These are phyloP conservation scores for Teleogryllus occipitalis DNA, from an alignment of 1,140 invertebrate species.

Conservation along the genomic window DNA sequence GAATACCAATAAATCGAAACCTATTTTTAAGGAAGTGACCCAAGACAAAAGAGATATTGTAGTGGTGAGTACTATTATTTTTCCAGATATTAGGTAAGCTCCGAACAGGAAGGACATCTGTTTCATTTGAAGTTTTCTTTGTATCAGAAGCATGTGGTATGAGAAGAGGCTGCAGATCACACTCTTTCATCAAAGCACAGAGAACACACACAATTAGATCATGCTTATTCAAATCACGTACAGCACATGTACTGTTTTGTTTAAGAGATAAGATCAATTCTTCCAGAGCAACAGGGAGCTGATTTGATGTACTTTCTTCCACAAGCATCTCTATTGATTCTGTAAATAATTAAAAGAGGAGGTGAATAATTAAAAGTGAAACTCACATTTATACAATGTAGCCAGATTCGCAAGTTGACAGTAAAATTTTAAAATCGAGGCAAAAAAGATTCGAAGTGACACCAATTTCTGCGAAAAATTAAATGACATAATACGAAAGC, in stretches of 20 bases:
- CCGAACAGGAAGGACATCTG: not conserved
- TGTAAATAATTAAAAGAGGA: not conserved
- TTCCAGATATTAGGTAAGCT: not conserved
- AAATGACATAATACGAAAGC: too few species aligned
- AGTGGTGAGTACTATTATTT: not conserved
- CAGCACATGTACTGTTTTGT: not conserved
- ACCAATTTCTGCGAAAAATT: too few species aligned
- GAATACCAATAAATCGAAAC: not conserved
- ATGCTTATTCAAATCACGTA: not conserved
- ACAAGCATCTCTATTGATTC: not conserved
- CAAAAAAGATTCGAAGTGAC: too few species aligned
- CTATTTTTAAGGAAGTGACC: not conserved
- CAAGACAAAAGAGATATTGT: not conserved
- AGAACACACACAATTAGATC: slow-evolving; percentile 4
- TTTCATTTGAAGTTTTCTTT: not conserved
- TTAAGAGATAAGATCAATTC: not conserved
- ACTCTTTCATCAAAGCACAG: slow-evolving; percentile 7
- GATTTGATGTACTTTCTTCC: not conserved
- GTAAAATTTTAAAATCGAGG: too few species aligned
- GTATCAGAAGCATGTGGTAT: not conserved
- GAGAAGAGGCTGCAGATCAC: not conserved
- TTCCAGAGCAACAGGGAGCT: not conserved
- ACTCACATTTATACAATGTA: too few species aligned
- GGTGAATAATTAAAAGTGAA: too few species aligned
- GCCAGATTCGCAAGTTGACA: too few species aligned